Percentiles rank a stretch among this genome's conserved stretches.
These are phyloP conservation scores for Acanthosepion esculentum DNA, from an alignment of 2,888 invertebrate genomes.

Conservation along the genomic window DNA sequence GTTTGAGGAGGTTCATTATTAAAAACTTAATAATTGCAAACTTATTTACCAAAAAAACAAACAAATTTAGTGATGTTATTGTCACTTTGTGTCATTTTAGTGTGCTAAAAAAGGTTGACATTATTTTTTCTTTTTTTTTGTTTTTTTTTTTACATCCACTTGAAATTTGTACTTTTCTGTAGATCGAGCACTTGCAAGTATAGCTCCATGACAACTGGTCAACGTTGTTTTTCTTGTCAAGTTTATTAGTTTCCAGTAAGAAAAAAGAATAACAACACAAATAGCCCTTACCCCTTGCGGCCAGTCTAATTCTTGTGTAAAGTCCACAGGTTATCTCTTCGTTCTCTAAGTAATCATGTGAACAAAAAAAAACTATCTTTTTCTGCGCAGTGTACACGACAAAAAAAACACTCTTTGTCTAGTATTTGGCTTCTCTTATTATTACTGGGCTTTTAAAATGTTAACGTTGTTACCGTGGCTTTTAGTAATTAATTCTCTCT, in stretches of 20 bases:
- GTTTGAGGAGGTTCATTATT: no score
- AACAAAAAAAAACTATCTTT: background rate
- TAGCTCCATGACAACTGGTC: background rate
- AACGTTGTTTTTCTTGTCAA: background rate
- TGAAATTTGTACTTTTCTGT: no score
- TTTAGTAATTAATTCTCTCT: background rate
- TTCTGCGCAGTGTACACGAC: background rate
- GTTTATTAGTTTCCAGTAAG: background rate
- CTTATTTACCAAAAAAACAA: no score
- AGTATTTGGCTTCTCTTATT: background rate
- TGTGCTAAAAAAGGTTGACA: no score
- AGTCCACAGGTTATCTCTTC: background rate
- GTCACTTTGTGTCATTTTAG: no score
- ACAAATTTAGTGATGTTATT: no score
- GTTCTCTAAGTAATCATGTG: background rate
- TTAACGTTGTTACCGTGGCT: background rate
- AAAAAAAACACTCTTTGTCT: background rate
- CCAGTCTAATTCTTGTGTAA: background rate
- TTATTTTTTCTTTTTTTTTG: no score
- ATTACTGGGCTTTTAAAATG: background rate
- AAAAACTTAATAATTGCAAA: no score
- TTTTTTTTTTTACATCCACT: no score
- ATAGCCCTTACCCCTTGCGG: background rate
- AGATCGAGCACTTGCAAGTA: no score
- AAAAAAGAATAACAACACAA: background rate